Evolutionary conservation across 2,797 vertebrate genomes (phyloP).

Genomic region (Glyptemys insculpta): DNA sequence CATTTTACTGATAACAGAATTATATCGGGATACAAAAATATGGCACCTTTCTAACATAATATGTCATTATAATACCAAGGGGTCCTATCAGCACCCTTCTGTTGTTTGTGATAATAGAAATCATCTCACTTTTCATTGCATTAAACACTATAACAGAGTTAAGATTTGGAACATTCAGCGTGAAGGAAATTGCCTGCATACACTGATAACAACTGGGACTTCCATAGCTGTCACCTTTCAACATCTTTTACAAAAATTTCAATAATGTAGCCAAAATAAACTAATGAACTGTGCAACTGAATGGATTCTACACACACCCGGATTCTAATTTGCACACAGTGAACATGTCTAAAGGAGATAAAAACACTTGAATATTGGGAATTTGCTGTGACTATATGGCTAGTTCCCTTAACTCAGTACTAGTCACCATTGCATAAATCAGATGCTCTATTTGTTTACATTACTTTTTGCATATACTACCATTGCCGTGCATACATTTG

Average conservation of each 20-base stretch:
- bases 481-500: background rate
- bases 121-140: constrained; percentile 39
- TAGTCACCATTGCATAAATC: background rate
- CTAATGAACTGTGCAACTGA: background rate
- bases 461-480: background rate
- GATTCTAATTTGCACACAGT: background rate
- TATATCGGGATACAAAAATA: constrained; percentile 28
- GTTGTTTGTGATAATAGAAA: constrained; percentile 67
- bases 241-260: constrained; percentile 47
- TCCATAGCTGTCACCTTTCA: constrained; percentile 38
- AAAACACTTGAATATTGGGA: background rate
- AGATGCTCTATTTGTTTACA: background rate
- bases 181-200: constrained; percentile 55
- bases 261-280: constrained; percentile 24
- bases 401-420: accelerated
- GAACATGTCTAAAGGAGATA: background rate
- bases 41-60: constrained; percentile 37
- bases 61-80: background rate
- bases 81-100: constrained; percentile 33
- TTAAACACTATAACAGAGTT: constrained; percentile 43
- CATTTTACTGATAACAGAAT: constrained; percentile 28
- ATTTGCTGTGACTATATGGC: background rate
- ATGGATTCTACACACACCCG: background rate
- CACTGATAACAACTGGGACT: constrained; percentile 41
- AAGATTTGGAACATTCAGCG: constrained; percentile 35